Evolutionary conservation across 2,797 vertebrate genomes (phyloP).

Genomic region (Discoglossus pictus): DNA sequence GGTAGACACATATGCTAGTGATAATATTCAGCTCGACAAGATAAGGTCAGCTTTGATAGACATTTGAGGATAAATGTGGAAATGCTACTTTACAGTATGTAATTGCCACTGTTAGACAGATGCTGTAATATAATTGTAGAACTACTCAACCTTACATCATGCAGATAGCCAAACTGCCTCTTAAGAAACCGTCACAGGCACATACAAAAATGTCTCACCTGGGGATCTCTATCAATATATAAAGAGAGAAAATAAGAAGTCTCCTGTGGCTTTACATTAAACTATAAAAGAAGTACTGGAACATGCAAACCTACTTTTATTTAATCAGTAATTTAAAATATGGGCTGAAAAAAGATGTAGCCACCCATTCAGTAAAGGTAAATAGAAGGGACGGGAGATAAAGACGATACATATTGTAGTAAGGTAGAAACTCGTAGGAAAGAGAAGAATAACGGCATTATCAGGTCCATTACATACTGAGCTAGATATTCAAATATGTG

Average conservation of each 20-base stretch:
- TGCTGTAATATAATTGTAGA: constrained; percentile 32
- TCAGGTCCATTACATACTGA: too few species aligned
- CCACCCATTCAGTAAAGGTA: neutral
- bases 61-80: constrained; percentile 29
- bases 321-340: constrained; percentile 23
- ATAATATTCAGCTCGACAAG: constrained; percentile 44
- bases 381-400: neutral
- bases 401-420: neutral
- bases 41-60: constrained; percentile 51
- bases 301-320: constrained; percentile 15
- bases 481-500: too few species aligned
- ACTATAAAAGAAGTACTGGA: constrained; percentile 19
- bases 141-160: constrained; percentile 29
- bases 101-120: constrained; percentile 33
- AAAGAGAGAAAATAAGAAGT: constrained; percentile 6
- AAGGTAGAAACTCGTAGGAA: neutral
- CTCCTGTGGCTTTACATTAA: neutral
- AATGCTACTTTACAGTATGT: constrained; percentile 26
- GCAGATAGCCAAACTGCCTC: constrained; percentile 20
- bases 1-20: constrained; percentile 45
- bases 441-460: neutral
- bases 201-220: constrained; percentile 31
- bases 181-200: constrained; percentile 8
- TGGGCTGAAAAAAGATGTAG: neutral
- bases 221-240: constrained; percentile 23